Conservation (phyloP, 2,113 vertebrate genomes). For the Acrocephalus arundinaceus region DNA sequence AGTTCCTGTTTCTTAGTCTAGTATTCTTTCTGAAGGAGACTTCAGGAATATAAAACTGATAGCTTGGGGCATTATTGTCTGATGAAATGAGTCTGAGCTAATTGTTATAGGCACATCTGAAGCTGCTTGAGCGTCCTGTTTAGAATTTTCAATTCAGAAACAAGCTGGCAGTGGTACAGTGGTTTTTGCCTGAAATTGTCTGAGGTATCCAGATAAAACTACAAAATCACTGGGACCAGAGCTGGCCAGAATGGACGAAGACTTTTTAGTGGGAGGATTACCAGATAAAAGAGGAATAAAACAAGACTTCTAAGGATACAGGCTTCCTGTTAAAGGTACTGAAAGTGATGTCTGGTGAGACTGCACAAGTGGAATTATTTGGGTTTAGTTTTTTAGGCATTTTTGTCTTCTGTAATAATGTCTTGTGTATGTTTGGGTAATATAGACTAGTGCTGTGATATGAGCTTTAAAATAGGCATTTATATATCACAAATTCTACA, state of each 20-base stretch:
- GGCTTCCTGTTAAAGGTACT: background rate
- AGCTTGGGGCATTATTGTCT: background rate
- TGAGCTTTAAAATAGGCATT: background rate
- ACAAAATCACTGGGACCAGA: background rate
- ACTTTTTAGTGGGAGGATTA: background rate
- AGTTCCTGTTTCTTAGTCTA: background rate
- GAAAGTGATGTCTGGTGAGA: background rate
- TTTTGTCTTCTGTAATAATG: background rate
- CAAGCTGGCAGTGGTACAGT: background rate
- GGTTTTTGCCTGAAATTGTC: background rate
- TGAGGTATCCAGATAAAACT: background rate
- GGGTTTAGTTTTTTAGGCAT: background rate
- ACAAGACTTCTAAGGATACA: background rate
- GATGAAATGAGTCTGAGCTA: background rate
- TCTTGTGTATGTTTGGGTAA: background rate
- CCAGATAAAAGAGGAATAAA: background rate
- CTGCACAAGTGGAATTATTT: background rate
- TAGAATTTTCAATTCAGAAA: background rate
- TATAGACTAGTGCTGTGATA: background rate
- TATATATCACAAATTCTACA: background rate
- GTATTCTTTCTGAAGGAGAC: background rate
- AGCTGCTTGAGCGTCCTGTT: background rate
- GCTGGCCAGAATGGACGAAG: background rate
- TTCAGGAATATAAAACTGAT: background rate
- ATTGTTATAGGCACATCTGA: background rate